Conservation (phyloP, 2,113 vertebrate species). For the Globicephala melas region DNA sequence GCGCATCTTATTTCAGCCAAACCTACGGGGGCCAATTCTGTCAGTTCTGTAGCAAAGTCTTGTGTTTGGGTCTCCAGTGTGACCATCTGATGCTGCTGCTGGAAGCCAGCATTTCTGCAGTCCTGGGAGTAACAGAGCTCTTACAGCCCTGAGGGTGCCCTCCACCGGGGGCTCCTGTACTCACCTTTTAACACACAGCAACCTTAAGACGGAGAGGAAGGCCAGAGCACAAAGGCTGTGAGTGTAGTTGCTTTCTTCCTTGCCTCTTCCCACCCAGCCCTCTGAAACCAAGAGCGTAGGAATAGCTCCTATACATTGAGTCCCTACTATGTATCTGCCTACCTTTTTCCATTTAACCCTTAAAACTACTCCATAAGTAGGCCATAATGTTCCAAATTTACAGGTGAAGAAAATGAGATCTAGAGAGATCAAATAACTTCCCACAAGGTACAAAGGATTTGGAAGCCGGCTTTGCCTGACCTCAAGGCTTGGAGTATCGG, state of each 20-base stretch:
- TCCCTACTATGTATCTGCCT: neutral
- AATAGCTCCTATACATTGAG: neutral
- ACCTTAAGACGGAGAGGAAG: neutral
- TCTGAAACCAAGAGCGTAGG: neutral
- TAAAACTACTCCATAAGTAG: neutral
- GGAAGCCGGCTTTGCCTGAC: neutral
- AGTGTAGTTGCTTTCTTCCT: neutral
- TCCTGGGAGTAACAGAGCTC: neutral
- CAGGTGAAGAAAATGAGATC: neutral
- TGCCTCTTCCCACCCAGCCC: neutral
- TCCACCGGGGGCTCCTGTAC: accelerated
- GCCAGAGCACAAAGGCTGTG: neutral
- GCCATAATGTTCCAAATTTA: neutral
- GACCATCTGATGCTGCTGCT: neutral
- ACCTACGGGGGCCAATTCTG: neutral
- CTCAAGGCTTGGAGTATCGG: neutral
- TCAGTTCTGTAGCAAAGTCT: neutral
- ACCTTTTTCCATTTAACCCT: neutral
- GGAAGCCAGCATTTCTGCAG: neutral
- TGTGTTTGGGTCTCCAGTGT: neutral
- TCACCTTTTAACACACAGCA: neutral
- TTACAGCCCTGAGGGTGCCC: neutral
- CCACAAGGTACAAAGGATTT: neutral
- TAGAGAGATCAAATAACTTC: neutral
- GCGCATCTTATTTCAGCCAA: neutral